These are phyloP conservation scores for Cyphomyrmex costatus DNA, from an alignment of 1,140 invertebrate species.

Conservation along the genomic window DNA sequence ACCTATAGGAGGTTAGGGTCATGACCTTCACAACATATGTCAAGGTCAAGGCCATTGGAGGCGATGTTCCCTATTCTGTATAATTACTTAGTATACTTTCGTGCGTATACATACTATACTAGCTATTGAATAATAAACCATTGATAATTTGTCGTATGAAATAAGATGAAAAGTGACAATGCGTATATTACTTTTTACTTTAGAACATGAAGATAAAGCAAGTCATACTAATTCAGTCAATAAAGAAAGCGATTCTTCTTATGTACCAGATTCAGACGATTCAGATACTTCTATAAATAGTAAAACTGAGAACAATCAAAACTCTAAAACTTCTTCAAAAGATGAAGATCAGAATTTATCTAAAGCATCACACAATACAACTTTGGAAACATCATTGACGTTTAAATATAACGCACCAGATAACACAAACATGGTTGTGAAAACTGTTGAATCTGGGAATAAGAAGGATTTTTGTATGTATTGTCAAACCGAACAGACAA, in stretches of 20 bases:
- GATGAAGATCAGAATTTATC: background rate
- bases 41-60: no score
- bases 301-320: background rate
- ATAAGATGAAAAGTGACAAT: background rate
- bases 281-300: background rate
- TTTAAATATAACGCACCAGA: background rate
- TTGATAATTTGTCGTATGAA: background rate
- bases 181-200: background rate
- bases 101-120: background rate
- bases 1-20: no score
- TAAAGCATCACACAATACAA: background rate
- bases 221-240: background rate
- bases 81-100: no score
- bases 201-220: background rate
- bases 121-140: background rate
- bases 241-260: constrained; percentile 16
- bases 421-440: constrained; percentile 7
- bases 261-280: constrained; percentile 4
- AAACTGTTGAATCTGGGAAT: background rate
- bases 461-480: constrained; percentile 22
- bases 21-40: no score
- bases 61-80: no score
- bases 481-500: constrained; percentile 19
- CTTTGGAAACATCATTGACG: background rate
- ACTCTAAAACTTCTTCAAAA: background rate